phyloP scores from a whole-genome alignment of 2,113 vertebrate genomes.

The Dipodomys stephensi region DNA sequence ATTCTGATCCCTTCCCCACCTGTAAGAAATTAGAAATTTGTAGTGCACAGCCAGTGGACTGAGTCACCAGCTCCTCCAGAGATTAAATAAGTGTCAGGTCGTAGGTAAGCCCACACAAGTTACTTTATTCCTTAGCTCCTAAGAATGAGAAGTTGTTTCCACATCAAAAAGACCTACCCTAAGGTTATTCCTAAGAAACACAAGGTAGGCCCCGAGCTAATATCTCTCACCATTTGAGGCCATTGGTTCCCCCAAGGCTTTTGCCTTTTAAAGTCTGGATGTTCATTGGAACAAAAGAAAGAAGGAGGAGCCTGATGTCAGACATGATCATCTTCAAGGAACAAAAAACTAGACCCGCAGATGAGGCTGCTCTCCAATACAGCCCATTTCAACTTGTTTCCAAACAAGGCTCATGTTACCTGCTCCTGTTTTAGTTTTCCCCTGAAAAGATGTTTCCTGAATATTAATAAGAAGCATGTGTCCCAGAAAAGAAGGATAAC shows the following conservation, averaged over 20 bases:
- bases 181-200: not conserved
- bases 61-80: too few relatives aligned
- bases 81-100: too few relatives aligned
- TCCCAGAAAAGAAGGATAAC: slow-evolving; percentile 42
- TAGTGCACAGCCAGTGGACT: not conserved
- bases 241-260: not conserved
- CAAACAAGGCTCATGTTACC: slow-evolving; percentile 6
- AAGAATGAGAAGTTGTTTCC: not conserved
- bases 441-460: slow-evolving; percentile 50
- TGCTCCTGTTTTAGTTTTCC: slow-evolving; percentile 50
- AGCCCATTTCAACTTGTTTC: not conserved
- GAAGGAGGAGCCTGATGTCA: fast-evolving
- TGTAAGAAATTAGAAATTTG: not conserved
- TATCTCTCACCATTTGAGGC: not conserved
- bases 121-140: not conserved
- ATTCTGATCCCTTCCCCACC: slow-evolving; percentile 24
- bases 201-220: not conserved
- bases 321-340: not conserved
- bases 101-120: not conserved
- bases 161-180: not conserved
- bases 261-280: not conserved
- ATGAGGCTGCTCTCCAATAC: not conserved
- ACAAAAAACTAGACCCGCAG: not conserved
- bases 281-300: not conserved
- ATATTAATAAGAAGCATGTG: slow-evolving; percentile 66